Evolutionary conservation across 2,797 vertebrate species (phyloP), one percentile per base, ranked within the genome.

Genomic region (Brotula barbata): DNA sequence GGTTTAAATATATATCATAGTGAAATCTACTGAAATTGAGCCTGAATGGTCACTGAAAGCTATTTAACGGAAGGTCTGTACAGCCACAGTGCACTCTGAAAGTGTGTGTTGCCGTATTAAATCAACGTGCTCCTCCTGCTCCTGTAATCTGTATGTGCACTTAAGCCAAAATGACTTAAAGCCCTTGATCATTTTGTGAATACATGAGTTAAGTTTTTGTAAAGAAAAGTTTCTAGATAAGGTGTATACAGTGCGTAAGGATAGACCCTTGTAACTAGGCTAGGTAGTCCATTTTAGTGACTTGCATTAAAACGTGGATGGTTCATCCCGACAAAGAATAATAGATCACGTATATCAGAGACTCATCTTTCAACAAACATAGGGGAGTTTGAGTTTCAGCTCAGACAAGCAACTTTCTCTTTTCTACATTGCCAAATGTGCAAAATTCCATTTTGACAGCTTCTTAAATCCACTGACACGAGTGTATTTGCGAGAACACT

Each of bases 61-160:
- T 81, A 59, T 77, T 65, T 51, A 64, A 62, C 19, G 45, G 33
- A 42, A 54, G 47, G 64, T 63, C 46, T 77, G 41, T 64, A 61
- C 46, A 62, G 25, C 77, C 49, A 75, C 63, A 56, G 54, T 55
- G 54, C 78, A 68, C 73, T 63, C 64, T 49, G 43, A 42, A n/a
- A 56, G 28, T 74, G 55, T 53, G 65, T 76, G 64, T 81, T 76
- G 68, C 70, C 49, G 56, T 72, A 57, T 73, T 59, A 69, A 70
- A 72, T 77, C 67, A 53, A 48, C 55, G 68, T 72, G 64, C 68
- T 81, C 57, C 61, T 56, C 59, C 69, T 68, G 68, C 80, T 81
- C 42, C 52, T 84, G 78, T 79, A 73, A 85, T 66, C 67, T 83
- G 36, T 73, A 51, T 36, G 81, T 80, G 71, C 86, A 86, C 80